Evolutionary conservation across 2,113 vertebrate species (phyloP), one percentile per base, ranked within the genome.

Genomic region (Henicopernis longicauda): DNA sequence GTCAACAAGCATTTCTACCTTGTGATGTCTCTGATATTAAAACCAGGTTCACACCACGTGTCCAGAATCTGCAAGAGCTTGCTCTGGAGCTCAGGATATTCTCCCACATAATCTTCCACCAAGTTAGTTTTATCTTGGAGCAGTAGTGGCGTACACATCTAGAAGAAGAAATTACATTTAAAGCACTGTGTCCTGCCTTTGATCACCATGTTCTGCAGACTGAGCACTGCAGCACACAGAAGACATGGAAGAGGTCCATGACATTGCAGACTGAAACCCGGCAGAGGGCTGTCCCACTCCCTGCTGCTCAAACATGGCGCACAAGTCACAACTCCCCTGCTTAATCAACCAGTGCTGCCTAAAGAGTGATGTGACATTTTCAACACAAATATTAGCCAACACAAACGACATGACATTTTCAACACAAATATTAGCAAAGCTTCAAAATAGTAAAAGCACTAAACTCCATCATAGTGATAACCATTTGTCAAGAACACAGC

Each of bases 121-220:
- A 99, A 32, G 3, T 97, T 84, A 31, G 92, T n/a, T 94, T 98
- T 98, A 59, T 99, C 98, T 92, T 98, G 98, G 29, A 99, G 96
- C 63, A 99, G 98, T 3, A 99, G 97, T 0, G 99, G 99, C 0
- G 97, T 59, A 40, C 99, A 99, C 90, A 99, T 97, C 99, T 99
- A 86, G 26, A 54, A 63, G 70, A 72, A 77, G 27, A 82, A 90
- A 82, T n/a, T 0, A 20, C 26, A 32, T 18, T 47, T 26, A 16
- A 57, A 59, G 63, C 20, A 4, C 17, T 0, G 3, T 40, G 47
- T 12, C 44, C 34, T 86, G 54, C 21, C 57, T 49, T 20, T 38
- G 49, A 20, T 61, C 19, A 11, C 49, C 17, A 2, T 1, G 16
- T 18, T 21, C 26, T 0, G 1, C 62, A 73, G 42, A 3, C 34